Conservation (phyloP, 2,888 invertebrate species). For the Schrankia costaestrigalis region DNA sequence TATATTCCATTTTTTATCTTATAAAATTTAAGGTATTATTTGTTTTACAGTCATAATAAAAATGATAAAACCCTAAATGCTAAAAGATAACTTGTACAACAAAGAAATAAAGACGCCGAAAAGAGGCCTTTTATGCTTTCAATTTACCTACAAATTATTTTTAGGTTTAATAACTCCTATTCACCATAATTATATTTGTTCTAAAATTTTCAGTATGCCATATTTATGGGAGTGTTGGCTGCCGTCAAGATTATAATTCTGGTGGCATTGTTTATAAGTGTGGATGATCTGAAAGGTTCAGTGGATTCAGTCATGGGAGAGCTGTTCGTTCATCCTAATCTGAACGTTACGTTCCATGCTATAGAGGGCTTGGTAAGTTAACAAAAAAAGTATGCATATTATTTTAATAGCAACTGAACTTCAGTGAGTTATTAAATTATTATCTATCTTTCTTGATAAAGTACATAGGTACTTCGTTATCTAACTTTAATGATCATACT, state of each 20-base stretch:
- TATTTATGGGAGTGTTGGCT: conserved; percentile 15
- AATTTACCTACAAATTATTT: neutral
- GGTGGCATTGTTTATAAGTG: conserved; percentile 6
- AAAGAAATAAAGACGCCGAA: no score
- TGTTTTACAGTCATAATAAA: no score
- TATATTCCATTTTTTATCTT: no score
- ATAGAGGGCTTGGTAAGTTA: conserved; percentile 17
- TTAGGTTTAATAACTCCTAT: neutral
- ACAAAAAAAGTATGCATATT: no score
- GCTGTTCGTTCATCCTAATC: conserved; percentile 1
- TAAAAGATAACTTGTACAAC: no score
- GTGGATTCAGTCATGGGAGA: conserved; percentile 5
- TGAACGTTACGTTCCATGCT: conserved; percentile 13
- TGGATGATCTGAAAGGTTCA: neutral
- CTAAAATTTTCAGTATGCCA: conserved; percentile 19
- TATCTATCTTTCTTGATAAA: no score
- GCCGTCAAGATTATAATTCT: conserved; percentile 13
- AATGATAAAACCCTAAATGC: no score
- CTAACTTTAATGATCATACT: neutral
- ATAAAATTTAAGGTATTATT: no score
- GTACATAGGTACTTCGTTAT: no score
- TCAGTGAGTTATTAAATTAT: no score
- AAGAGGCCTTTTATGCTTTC: no score
- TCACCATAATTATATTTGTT: neutral
- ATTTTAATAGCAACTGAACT: no score